These are phyloP conservation scores for Monomorium pharaonis DNA, from an alignment of 1,140 invertebrate species.

Conservation along the genomic window DNA sequence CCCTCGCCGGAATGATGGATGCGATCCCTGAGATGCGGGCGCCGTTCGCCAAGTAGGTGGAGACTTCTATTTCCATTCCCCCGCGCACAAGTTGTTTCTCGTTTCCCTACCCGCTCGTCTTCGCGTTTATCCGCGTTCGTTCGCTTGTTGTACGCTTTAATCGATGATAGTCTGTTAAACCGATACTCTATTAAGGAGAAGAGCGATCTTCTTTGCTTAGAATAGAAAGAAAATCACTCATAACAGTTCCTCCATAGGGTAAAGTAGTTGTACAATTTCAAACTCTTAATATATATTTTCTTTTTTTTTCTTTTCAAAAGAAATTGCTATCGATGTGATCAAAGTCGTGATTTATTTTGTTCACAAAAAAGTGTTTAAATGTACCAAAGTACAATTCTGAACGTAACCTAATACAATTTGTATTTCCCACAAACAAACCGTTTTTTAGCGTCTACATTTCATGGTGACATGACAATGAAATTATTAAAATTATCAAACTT, in stretches of 20 bases:
- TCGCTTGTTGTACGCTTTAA: slow-evolving; percentile 10
- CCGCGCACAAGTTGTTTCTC: slow-evolving; percentile 70
- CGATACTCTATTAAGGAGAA: background rate
- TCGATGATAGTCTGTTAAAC: slow-evolving; percentile 13
- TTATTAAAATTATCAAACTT: too few species aligned
- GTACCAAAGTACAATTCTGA: too few species aligned
- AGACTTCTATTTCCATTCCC: slow-evolving; percentile 82
- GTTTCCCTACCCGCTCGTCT: slow-evolving; percentile 34
- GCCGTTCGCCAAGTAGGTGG: slow-evolving; percentile 80
- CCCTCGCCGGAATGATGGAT: slow-evolving; percentile 85
- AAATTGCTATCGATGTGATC: too few species aligned
- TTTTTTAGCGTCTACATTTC: too few species aligned
- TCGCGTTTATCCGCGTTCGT: slow-evolving; percentile 52
- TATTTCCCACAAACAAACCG: too few species aligned
- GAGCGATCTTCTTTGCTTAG: background rate
- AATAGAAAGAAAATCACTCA: background rate
- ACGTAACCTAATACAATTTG: too few species aligned
- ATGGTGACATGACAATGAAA: too few species aligned
- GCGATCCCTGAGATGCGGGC: slow-evolving; percentile 79
- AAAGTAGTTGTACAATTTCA: too few species aligned
- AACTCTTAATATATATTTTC: too few species aligned
- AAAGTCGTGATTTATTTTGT: too few species aligned
- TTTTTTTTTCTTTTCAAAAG: too few species aligned
- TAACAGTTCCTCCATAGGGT: background rate
- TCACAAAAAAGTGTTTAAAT: too few species aligned